Conservation (phyloP, 1,140 invertebrate species). For the Aradophagus sp. region DNA sequence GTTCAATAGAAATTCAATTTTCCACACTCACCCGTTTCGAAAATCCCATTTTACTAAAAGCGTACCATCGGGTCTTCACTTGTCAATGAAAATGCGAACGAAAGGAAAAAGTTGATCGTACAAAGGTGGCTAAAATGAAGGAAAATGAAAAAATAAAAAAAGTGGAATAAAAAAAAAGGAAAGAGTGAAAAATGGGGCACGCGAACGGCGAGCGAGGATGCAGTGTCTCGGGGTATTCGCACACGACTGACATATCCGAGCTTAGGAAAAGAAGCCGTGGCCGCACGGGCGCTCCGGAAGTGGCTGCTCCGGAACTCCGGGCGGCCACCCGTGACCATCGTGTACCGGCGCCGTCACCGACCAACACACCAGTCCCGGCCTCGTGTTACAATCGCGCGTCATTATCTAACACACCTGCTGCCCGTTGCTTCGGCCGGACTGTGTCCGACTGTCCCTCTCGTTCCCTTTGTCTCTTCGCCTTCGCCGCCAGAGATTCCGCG, state of each 20-base stretch:
- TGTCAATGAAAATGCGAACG: neutral
- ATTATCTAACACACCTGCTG: constrained; percentile 64
- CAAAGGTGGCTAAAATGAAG: no score
- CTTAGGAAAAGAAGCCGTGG: constrained; percentile 68
- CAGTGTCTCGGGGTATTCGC: constrained; percentile 21
- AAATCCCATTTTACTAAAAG: constrained; percentile 66
- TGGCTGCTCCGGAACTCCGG: constrained; percentile 71
- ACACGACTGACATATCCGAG: constrained; percentile 63
- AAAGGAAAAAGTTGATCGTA: no score
- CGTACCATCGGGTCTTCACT: constrained; percentile 14
- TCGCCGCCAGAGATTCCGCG: constrained; percentile 26
- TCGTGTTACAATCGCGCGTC: constrained; percentile 38
- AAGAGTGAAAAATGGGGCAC: neutral
- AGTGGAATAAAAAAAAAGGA: no score
- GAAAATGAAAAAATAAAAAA: no score
- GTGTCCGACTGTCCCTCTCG: constrained; percentile 14
- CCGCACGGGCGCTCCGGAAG: constrained; percentile 70
- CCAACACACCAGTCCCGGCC: constrained; percentile 59
- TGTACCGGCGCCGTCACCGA: no score
- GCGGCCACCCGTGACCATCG: constrained; percentile 72
- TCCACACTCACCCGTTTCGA: constrained; percentile 67
- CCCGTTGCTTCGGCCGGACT: constrained; percentile 22
- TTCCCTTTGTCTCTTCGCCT: constrained; percentile 17
- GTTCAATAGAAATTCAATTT: no score
- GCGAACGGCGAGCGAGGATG: constrained; percentile 14